These are phyloP conservation scores for Trematomus loennbergii DNA, from an alignment of 2,113 vertebrate species.

Conservation along the genomic window DNA sequence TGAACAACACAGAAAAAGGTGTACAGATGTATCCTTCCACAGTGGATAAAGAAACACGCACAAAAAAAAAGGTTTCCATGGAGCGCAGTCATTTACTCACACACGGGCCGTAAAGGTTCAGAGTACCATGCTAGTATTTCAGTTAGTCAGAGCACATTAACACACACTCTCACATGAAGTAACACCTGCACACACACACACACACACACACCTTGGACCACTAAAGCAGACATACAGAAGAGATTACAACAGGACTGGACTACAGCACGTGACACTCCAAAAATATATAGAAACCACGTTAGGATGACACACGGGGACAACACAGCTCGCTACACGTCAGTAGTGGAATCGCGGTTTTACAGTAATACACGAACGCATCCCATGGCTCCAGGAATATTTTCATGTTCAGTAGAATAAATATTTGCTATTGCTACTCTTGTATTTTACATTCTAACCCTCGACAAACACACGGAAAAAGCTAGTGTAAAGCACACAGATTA, in stretches of 20 bases:
- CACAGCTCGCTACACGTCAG: slow-evolving; percentile 95
- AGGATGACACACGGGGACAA: slow-evolving; percentile 93
- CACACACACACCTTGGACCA: slow-evolving; percentile 93
- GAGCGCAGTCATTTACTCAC: slow-evolving; percentile 89
- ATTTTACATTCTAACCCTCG: slow-evolving; percentile 98
- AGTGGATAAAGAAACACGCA: slow-evolving; percentile 76
- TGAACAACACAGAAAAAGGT: slow-evolving; percentile 74
- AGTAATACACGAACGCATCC: slow-evolving; percentile 97
- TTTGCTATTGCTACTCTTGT: slow-evolving; percentile 97
- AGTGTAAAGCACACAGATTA: slow-evolving; percentile 99
- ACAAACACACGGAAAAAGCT: slow-evolving; percentile 96
- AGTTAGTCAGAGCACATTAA: slow-evolving; percentile 89
- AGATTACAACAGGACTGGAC: slow-evolving; percentile 92
- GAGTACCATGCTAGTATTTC: slow-evolving; percentile 96
- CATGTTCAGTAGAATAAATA: slow-evolving; percentile 99
- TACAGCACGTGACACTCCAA: slow-evolving; percentile 91
- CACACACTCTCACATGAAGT: slow-evolving; percentile 57
- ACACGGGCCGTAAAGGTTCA: slow-evolving; percentile 80
- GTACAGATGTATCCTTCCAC: slow-evolving; percentile 75
- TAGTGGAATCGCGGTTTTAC: slow-evolving; percentile 99
- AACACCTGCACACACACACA: slow-evolving; percentile 64
- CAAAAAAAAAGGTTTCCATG: slow-evolving; percentile 80
- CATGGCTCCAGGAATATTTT: slow-evolving; percentile 98
- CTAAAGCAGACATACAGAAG: slow-evolving; percentile 91
- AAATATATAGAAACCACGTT: slow-evolving; percentile 90